Base-by-base conservation (phyloP, 2,888 invertebrate species). In the Leucophenga maculata region DNA sequence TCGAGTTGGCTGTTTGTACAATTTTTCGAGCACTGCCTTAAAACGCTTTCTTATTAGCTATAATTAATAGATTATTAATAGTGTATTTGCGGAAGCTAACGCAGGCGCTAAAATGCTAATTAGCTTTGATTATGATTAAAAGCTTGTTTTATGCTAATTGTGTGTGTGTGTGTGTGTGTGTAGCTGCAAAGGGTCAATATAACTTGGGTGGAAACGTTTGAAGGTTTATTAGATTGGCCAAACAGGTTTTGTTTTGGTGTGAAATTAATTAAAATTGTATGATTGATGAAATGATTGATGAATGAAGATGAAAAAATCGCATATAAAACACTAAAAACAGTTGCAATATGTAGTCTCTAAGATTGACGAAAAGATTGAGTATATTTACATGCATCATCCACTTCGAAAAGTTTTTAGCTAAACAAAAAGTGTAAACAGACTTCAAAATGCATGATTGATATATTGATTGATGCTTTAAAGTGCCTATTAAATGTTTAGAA, bases 41-140 rank as follows among this genome's bases (percentile, higher is more conserved):
- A 55, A 55, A 55, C 14, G 16, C 2, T 55, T 55, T 55, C 16
- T 55, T 50, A 16, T 50, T 11, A 50, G 50, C 16, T 50, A 18
- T 50, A 16, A 39, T 11, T 13, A 14, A 48, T 50, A 20, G 20
- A 60, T 46, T 18, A 44, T 20, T 39, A 9, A 18, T 8, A 46
- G 18, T 46, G 6, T 50, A 44, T 44, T 57, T 59, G 57, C 67
- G 67, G 67, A 67, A 67, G 57, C 48, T 46, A 31, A 2, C 16
- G 57, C 14, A 59, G 67, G 67, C 67, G 59, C 57, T 59, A 59
- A 67, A 57, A 20, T 32, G 20, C 44, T 16, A 59, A 67, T 67
- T 67, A 57, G 57, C 59, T 57, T 31, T 31, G n/a, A n/a, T n/a
- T n/a, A 46, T 52, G 3, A 39, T 16, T 31, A 52, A n/a, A n/a